A percentile compares a stretch with the other conserved stretches of the same genome.
phyloP scores from a whole-genome alignment of 2,888 invertebrate species.

The Drosophila rellima region DNA sequence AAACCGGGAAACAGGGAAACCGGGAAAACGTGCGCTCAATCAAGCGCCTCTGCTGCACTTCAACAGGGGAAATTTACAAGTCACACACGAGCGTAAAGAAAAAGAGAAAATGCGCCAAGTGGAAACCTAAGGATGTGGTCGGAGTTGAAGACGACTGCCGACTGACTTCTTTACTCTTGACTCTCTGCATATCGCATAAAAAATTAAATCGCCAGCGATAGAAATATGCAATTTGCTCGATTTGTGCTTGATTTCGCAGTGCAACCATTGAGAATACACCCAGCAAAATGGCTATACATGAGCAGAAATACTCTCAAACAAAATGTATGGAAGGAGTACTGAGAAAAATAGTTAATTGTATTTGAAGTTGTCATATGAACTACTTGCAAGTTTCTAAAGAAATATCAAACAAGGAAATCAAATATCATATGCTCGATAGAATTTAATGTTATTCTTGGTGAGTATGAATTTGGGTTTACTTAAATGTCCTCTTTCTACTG shows the following conservation, averaged over 20 bases:
- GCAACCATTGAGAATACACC: conserved; percentile 34
- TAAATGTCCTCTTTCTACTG: too few species aligned
- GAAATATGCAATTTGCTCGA: conserved; percentile 74
- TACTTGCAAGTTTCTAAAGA: background rate
- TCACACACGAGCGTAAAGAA: conserved; percentile 54
- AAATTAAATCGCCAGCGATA: conserved; percentile 72
- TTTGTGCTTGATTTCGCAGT: conserved; percentile 71
- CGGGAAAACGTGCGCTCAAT: conserved; percentile 78
- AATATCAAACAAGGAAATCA: background rate
- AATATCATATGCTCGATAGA: too few species aligned
- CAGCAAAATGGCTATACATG: conserved; percentile 28
- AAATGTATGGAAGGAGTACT: background rate
- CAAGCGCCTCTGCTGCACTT: conserved; percentile 70
- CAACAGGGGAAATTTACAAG: conserved; percentile 80
- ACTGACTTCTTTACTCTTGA: conserved; percentile 16
- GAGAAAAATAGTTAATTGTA: background rate
- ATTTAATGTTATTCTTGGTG: too few species aligned
- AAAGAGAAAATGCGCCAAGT: conserved; percentile 41
- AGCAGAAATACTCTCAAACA: background rate
- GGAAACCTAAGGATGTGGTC: conserved; percentile 45
- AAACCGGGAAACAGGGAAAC: conserved; percentile 18
- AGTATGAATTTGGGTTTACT: too few species aligned
- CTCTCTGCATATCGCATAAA: conserved; percentile 67
- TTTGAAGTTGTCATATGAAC: background rate
- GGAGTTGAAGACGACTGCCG: conserved; percentile 7